Evolutionary conservation across 1,140 invertebrate genomes (phyloP), one percentile per base, ranked within the genome.

Genomic region (Drosophila bipectinata): DNA sequence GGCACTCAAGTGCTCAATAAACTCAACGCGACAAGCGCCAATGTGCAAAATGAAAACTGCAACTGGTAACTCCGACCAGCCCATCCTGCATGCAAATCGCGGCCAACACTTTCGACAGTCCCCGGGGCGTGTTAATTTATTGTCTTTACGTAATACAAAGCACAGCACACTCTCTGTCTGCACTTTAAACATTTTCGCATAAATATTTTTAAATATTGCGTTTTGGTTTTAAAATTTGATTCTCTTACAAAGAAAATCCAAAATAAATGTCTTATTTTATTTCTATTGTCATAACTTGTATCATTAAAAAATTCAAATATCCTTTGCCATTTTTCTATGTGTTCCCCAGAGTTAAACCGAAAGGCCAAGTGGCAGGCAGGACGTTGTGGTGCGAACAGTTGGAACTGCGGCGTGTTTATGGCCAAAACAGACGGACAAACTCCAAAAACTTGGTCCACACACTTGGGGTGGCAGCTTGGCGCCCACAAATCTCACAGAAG

Each of bases 1-100:
- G 66, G 32, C 76, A 63, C 72, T 83, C 72, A 77, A 83, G 80
- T 84, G 80, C 80, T 83, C 80, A 79, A 83, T 84, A 84, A 83
- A 83, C 80, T 64, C 66, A 61, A 37, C 75, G 52, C 59, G 75
- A 62, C 39, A 72, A 72, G 41, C 60, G 59, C 34, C 32, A 28
- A 28, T 52, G 59, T 45, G 63, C 24, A 61, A 61, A 69, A 47
- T 37, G 48, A 15, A 57, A 68, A 24, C 61, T 67, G 63, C 62
- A 37, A 55, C 62, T 67, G 49, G 62, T 48, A 69, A 49, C 66
- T 57, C 30, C 51, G 21, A n/a, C 41, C 30, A 15, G 34, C 39
- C 26, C 52, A 63, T n/a, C 52, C 53, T 39, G 44, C 39, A 63
- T 49, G 45, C 63, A 69, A 69, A 69, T 69, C 66, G 66, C 44